Evolutionary conservation across 1,140 invertebrate species (phyloP), one percentile per base, ranked within the genome.

Genomic region (Galleria mellonella): DNA sequence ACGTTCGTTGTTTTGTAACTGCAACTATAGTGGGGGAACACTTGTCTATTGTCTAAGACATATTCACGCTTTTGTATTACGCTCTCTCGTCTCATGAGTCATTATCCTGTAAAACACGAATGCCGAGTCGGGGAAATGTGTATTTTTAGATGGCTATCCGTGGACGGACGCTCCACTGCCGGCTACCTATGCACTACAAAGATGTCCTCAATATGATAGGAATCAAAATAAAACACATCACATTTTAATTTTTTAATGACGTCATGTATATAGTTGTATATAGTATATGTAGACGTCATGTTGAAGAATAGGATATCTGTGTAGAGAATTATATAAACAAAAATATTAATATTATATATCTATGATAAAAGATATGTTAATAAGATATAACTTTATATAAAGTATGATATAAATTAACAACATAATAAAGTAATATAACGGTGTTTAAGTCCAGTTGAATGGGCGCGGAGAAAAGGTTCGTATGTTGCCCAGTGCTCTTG

Each of bases 71-170:
- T 65, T 62, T 73, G 60, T 72, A 59, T 55, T 65, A 52, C 49
- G 48, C 56, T 51, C 49, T 32, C 60, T 51, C 59, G 49, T 43
- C 58, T 56, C 58, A 60, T 83, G 79, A 83, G 73, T 83, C 79
- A 82, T 78, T 79, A 83, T 83, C 69, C 72, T 79, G 71, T 76
- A 67, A 64, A 71, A 73, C 70, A 66, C 62, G 72, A 68, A 74
- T 70, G 61, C 73, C 59, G 51, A 77, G 66, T 78, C 74, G 77
- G 75, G 68, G 72, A 79, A 72, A 76, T 50, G 65, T 57, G 67
- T 83, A 82, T 82, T 84, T 82, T 78, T 84, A 82, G 79, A 71
- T 63, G 51, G 61, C 58, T 47, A 64, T 57, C 61, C 58, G 62
- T 60, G 63, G 54, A 61, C 62, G 59, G 58, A 55, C 58, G 60